These are phyloP conservation scores for Atrina japonica DNA, from an alignment of 2,888 invertebrate genomes.

Conservation along the genomic window DNA sequence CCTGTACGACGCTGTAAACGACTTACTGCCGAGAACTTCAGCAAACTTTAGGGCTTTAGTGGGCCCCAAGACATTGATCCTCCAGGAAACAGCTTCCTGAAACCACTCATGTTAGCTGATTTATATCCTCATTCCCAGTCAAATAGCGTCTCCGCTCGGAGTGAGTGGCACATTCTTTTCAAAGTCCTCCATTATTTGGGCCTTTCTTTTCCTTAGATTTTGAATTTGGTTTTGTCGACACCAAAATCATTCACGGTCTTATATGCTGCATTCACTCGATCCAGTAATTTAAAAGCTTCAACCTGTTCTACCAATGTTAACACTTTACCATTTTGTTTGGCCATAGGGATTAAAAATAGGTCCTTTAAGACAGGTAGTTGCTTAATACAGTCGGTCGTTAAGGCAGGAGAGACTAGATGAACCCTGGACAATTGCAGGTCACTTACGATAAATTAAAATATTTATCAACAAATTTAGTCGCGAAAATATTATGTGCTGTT, in stretches of 20 bases:
- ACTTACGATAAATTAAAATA: too few relatives aligned
- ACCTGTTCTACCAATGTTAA: slow-evolving; percentile 37
- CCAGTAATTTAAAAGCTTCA: slow-evolving; percentile 26
- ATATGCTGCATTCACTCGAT: slow-evolving; percentile 33
- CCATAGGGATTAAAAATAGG: not conserved
- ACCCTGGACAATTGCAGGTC: too few relatives aligned
- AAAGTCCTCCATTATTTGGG: slow-evolving; percentile 35
- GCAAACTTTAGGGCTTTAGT: slow-evolving; percentile 36
- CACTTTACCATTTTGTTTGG: slow-evolving; percentile 27
- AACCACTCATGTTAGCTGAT: slow-evolving; percentile 44
- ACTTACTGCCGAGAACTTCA: slow-evolving; percentile 15
- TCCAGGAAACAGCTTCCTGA: slow-evolving; percentile 31
- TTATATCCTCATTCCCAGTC: slow-evolving; percentile 43
- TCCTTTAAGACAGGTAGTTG: too few relatives aligned
- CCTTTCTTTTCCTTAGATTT: slow-evolving; percentile 45
- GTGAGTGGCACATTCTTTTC: slow-evolving; percentile 36
- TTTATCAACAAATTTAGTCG: too few relatives aligned
- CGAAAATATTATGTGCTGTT: too few relatives aligned
- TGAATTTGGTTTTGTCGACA: slow-evolving; percentile 49
- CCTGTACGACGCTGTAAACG: slow-evolving; percentile 42
- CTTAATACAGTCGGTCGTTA: too few relatives aligned
- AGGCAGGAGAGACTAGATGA: too few relatives aligned
- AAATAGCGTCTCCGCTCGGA: slow-evolving; percentile 29
- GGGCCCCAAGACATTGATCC: slow-evolving; percentile 32
- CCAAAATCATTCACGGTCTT: slow-evolving; percentile 43